Evolutionary conservation across 2,797 vertebrate genomes (phyloP), one percentile per base, ranked within the genome.

Genomic region (Mormyrops boulengeri): DNA sequence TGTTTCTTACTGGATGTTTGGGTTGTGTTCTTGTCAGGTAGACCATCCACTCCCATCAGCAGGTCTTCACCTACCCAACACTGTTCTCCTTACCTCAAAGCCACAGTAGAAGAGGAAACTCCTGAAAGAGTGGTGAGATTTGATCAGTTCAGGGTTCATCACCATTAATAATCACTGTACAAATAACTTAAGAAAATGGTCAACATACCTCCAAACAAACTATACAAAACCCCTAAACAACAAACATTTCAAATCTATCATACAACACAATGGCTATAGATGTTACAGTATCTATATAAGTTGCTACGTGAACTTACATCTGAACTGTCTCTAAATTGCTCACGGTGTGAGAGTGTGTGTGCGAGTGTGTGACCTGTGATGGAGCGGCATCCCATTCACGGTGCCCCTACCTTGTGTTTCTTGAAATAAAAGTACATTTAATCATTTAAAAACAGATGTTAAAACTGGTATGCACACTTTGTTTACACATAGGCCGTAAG

Each of bases 91-190:
- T 94, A 93, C 91, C 94, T 95, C 93, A 93, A 92, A 92, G 44
- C 92, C 90, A 91, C 94, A 85, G 53, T 93, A 88, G 95, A 96
- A 55, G 94, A 96, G 93, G 96, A 97, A 93, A 96, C 95, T 88
- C 96, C 95, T 0, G 96, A 96, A 93, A 94, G 96, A 95, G 94
- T 94, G 94, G 96, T 97, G 91, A 95, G 93, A 89, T 26, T 19
- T 34, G 62, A 91, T 89, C 66, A 49, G 41, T 55, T n/a, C 34
- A 88, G 66, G 12, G 53, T 53, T 38, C 38, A 7, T 88, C 38
- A 34, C 66, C 30, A 69, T 69, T 69, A 34, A 34, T 30, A 73
- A 73, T 73, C 2, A 73, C 66, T 17, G 30, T 6, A 73, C 66
- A 73, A 34, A 38, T 73, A 17, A 14, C 34, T 73, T 38, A 14